phyloP scores from a whole-genome alignment of 1,140 invertebrate species.

The Drosophila busckii region DNA sequence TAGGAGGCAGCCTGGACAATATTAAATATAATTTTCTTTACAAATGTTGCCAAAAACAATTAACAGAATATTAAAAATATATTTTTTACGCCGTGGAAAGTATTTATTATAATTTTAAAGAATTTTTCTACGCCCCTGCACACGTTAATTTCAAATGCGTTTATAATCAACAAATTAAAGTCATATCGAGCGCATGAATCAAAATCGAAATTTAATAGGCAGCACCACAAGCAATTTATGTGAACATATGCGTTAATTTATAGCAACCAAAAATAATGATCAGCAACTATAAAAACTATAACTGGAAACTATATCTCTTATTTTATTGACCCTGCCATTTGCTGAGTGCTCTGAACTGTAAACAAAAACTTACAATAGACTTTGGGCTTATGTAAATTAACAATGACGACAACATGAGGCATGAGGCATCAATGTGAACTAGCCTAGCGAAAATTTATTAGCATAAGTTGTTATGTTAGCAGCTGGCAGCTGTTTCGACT shows the following conservation, averaged over 20 bases:
- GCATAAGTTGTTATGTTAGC: slow-evolving; percentile 22
- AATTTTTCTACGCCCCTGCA: no score
- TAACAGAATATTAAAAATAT: no score
- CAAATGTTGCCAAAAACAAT: no score
- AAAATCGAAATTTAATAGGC: slow-evolving; percentile 25
- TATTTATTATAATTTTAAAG: no score
- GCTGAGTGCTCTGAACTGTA: slow-evolving; percentile 54
- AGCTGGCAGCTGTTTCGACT: slow-evolving; percentile 28
- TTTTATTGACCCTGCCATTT: slow-evolving; percentile 58
- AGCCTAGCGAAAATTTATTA: slow-evolving; percentile 48
- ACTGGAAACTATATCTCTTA: no score
- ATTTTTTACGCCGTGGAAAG: no score
- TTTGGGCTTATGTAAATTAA: slow-evolving; percentile 24
- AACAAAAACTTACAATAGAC: slow-evolving; percentile 17
- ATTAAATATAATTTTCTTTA: no score
- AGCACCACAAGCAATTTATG: slow-evolving; percentile 3
- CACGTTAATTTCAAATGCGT: background rate
- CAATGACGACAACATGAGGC: slow-evolving; percentile 48
- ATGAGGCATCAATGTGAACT: slow-evolving; percentile 20
- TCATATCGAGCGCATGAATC: slow-evolving; percentile 7
- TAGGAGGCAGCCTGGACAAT: no score
- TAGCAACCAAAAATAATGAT: no score
- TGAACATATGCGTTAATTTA: slow-evolving; percentile 15
- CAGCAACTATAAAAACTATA: no score
- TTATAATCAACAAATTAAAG: slow-evolving; percentile 10